phyloP scores from a whole-genome alignment of 2,797 vertebrate species.

The Menidia menidia region DNA sequence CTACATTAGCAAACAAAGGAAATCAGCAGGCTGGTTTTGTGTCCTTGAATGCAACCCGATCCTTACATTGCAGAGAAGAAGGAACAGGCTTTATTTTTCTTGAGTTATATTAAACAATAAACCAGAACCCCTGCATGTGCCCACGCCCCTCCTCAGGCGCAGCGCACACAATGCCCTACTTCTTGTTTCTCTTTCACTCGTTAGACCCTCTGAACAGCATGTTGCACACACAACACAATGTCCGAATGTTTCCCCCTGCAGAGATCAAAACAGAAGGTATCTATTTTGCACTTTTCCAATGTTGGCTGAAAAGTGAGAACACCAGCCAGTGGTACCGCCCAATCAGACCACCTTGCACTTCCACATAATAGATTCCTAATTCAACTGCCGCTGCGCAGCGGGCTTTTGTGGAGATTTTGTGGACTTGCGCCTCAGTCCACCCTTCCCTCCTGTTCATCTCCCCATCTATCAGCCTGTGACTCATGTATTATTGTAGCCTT shows the following conservation, averaged over 20 bases:
- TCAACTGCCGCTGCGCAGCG: slow-evolving; percentile 83
- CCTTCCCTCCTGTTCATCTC: slow-evolving; percentile 66
- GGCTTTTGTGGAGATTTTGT: slow-evolving; percentile 26
- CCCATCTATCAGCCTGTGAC: slow-evolving; percentile 68
- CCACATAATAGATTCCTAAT: slow-evolving; percentile 75
- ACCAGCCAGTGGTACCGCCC: slow-evolving; percentile 19
- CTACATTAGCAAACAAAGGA: slow-evolving; percentile 26
- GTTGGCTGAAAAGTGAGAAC: slow-evolving; percentile 21
- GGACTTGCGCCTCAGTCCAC: slow-evolving; percentile 31
- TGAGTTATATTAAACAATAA: slow-evolving; percentile 56
- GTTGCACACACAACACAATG: slow-evolving; percentile 12
- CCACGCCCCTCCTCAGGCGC: slow-evolving; percentile 9
- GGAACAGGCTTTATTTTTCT: slow-evolving; percentile 42
- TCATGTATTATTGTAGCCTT: slow-evolving; percentile 76
- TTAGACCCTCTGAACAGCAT: slow-evolving; percentile 1
- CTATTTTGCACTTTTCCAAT: slow-evolving; percentile 18
- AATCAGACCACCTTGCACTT: slow-evolving; percentile 45
- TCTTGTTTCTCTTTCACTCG: slow-evolving; percentile 19
- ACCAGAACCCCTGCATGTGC: slow-evolving; percentile 1
- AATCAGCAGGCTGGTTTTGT: slow-evolving; percentile 27
- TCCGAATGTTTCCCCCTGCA: slow-evolving; percentile 22
- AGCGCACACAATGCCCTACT: not conserved
- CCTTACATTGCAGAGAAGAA: slow-evolving; percentile 30
- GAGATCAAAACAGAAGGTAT: slow-evolving; percentile 45
- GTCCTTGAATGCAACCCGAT: slow-evolving; percentile 53